These are phyloP conservation scores for Tragopan temminckii DNA, from an alignment of 2,797 vertebrate genomes.

Conservation along the genomic window DNA sequence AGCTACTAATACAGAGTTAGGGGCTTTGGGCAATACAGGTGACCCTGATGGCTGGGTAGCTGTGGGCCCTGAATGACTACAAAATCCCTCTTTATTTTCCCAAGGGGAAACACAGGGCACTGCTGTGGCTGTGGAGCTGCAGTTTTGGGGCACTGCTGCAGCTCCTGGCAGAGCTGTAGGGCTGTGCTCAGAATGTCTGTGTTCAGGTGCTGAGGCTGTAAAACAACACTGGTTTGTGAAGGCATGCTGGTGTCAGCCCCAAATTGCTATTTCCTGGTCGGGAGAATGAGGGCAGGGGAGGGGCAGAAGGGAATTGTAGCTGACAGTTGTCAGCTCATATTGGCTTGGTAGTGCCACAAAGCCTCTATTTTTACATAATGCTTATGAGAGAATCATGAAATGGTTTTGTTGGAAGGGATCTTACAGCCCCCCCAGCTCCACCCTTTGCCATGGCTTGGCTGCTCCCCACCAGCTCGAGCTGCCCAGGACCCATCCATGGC, in stretches of 20 bases:
- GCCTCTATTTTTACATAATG: not conserved
- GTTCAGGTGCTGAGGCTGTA: not conserved
- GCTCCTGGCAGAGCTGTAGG: not conserved
- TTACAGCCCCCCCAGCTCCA: not conserved
- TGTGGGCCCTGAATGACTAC: not conserved
- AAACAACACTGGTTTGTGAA: not conserved
- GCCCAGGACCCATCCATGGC: not conserved
- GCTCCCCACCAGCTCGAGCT: not conserved
- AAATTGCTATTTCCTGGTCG: not conserved
- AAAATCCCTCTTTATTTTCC: not conserved
- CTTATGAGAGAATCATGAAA: not conserved
- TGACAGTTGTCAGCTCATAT: not conserved
- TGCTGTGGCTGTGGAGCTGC: not conserved
- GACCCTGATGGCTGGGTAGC: not conserved
- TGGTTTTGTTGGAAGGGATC: not conserved
- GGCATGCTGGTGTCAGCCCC: not conserved
- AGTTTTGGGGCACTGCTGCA: fast-evolving
- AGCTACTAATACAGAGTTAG: not conserved
- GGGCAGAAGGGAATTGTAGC: not conserved
- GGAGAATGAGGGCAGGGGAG: not conserved
- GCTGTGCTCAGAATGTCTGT: too few relatives aligned
- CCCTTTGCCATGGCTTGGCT: too few relatives aligned
- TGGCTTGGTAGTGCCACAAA: not conserved
- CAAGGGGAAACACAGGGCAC: not conserved
- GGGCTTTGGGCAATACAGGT: not conserved